A percentile compares a stretch with the other conserved stretches of the same genome.
Conservation (phyloP, 1,140 invertebrate genomes). For the Stegodyphus mimosarum region DNA sequence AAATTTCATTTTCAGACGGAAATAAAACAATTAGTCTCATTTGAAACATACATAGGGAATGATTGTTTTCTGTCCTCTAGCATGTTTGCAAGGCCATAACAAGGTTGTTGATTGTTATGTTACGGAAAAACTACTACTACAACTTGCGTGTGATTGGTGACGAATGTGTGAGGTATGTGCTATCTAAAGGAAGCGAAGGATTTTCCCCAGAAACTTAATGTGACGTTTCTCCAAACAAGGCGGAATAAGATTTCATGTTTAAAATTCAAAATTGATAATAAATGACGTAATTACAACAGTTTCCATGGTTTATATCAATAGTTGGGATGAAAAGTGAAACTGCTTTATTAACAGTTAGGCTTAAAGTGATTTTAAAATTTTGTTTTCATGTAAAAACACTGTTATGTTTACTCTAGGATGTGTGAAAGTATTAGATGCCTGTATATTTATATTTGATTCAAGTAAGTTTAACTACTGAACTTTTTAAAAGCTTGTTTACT, state of each 20-base stretch:
- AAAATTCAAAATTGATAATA: background rate
- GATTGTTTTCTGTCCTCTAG: background rate
- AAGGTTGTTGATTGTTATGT: slow-evolving; percentile 37
- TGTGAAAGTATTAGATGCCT: background rate
- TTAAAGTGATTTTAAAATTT: slow-evolving; percentile 21
- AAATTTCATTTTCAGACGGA: too few species aligned
- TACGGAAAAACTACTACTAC: slow-evolving; percentile 44
- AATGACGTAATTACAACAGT: slow-evolving; percentile 29
- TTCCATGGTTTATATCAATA: background rate
- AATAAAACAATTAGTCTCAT: background rate
- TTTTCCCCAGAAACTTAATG: slow-evolving; percentile 19
- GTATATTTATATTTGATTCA: background rate
- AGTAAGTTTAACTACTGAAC: background rate
- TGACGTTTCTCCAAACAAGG: slow-evolving; percentile 37
- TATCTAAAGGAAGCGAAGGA: slow-evolving; percentile 36
- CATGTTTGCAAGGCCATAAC: slow-evolving; percentile 20
- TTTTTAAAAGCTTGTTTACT: too few species aligned
- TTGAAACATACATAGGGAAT: background rate
- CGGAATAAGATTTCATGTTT: slow-evolving; percentile 30
- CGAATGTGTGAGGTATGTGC: slow-evolving; percentile 54
- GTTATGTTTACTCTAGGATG: background rate
- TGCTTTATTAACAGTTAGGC: slow-evolving; percentile 37
- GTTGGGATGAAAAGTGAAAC: slow-evolving; percentile 32
- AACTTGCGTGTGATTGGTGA: slow-evolving; percentile 47
- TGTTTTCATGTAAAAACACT: slow-evolving; percentile 4